phyloP scores from a whole-genome alignment of 2,797 vertebrate species.

The Nothura maculosa region DNA sequence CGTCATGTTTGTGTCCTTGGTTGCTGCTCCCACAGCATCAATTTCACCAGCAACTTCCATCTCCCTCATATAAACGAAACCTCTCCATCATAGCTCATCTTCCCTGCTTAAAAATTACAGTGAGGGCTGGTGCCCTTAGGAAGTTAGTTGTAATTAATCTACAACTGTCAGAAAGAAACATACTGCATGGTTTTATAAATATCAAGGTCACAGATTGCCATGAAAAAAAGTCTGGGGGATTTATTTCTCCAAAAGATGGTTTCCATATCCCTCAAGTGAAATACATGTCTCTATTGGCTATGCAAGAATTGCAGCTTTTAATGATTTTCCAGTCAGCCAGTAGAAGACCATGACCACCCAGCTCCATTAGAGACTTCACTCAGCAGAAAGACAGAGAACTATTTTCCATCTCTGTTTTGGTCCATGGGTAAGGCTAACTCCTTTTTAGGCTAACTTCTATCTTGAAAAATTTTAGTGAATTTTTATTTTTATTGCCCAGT shows the following conservation, averaged over 20 bases:
- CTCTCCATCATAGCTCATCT: neutral
- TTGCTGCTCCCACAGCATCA: neutral
- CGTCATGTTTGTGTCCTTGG: neutral
- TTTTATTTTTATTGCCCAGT: neutral
- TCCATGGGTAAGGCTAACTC: neutral
- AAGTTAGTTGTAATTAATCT: neutral
- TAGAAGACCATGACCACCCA: neutral
- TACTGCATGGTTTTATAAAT: neutral
- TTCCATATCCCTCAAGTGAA: neutral
- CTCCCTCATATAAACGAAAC: neutral
- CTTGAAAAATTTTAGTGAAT: neutral
- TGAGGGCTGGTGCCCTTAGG: neutral
- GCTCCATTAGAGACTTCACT: neutral
- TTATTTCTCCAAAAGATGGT: neutral
- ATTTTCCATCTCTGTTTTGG: neutral
- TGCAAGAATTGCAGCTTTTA: neutral
- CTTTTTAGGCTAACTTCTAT: too few relatives aligned
- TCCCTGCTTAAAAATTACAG: neutral
- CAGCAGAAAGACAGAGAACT: neutral
- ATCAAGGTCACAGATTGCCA: neutral
- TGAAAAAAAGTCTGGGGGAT: neutral
- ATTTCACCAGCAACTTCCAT: constrained; percentile 5
- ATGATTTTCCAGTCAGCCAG: neutral
- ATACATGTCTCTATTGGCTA: neutral
- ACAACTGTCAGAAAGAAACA: neutral